These are phyloP conservation scores for Eucidaris tribuloides DNA, from an alignment of 35 echinoderm and acorn worm genomes.

Conservation along the genomic window DNA sequence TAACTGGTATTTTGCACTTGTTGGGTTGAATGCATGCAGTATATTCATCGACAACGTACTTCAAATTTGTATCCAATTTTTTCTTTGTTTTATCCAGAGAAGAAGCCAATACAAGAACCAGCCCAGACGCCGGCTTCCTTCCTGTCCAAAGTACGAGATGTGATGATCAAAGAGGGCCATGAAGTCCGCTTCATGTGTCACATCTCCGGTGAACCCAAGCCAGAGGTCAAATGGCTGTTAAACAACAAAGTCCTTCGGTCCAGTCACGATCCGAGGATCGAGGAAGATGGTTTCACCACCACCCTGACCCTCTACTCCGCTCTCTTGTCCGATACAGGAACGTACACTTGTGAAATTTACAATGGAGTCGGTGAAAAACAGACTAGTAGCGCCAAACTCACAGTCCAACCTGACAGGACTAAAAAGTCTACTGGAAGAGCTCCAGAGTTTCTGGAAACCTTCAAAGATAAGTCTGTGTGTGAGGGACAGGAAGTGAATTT, in stretches of 20 bases:
- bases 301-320: conserved; percentile 32
- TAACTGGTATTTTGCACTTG: too few species aligned
- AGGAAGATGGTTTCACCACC: conserved; percentile 37
- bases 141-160: conserved; percentile 36
- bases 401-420: conserved; percentile 28
- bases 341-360: conserved; percentile 56
- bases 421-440: conserved; percentile 20
- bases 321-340: conserved; percentile 23
- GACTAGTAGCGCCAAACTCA: conserved; percentile 37
- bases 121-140: conserved; percentile 43
- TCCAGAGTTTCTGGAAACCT: conserved; percentile 42
- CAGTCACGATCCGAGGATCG: conserved; percentile 34
- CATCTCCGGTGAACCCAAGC: conserved; percentile 46
- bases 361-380: conserved; percentile 47
- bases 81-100: conserved; percentile 47
- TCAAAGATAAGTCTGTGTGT: conserved; percentile 32
- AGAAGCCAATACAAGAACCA: conserved; percentile 17
- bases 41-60: too few species aligned
- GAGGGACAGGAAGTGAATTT: conserved; percentile 65
- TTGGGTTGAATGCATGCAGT: too few species aligned
- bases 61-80: too few species aligned
- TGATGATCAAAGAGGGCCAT: conserved; percentile 51
- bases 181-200: conserved; percentile 39
- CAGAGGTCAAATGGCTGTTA: conserved; percentile 53
- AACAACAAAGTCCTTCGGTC: conserved; percentile 32